Conservation (phyloP, 2,113 vertebrate species). For the cattle (Bos taurus) region DNA sequence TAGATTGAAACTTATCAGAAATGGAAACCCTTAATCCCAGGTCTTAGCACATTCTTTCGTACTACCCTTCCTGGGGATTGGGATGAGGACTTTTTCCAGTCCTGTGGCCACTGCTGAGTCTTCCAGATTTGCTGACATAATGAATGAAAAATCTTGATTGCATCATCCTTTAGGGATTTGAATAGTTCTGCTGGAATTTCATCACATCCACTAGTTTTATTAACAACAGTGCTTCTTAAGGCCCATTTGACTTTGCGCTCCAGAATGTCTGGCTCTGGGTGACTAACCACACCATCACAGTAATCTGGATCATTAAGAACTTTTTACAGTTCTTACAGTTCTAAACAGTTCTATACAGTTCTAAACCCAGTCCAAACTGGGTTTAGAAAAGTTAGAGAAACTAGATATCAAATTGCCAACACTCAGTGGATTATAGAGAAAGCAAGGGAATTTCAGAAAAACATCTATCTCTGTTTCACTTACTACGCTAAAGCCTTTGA, state of each 20-base stretch:
- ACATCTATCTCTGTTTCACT: neutral
- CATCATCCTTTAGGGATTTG: too few species aligned
- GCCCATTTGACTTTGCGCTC: too few species aligned
- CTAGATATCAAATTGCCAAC: neutral
- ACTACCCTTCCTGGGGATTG: neutral
- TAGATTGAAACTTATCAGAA: neutral
- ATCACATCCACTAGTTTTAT: too few species aligned
- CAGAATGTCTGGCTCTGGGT: neutral
- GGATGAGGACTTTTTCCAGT: neutral
- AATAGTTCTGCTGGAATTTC: too few species aligned
- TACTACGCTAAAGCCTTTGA: neutral
- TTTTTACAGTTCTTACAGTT: neutral
- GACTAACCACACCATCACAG: neutral
- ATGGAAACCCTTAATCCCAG: neutral
- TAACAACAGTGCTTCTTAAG: too few species aligned
- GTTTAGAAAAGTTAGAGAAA: too few species aligned
- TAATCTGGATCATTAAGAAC: neutral
- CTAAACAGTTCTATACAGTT: too few species aligned
- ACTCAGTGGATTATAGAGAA: neutral
- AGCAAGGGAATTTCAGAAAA: neutral
- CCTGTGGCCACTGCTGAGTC: neutral
- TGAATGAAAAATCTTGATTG: too few species aligned
- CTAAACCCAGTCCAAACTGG: neutral
- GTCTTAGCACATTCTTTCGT: neutral
- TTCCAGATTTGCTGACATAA: neutral